Evolutionary conservation across 2,113 vertebrate genomes (phyloP), one percentile per base, ranked within the genome.

Genomic region (Triplophysa rosa): DNA sequence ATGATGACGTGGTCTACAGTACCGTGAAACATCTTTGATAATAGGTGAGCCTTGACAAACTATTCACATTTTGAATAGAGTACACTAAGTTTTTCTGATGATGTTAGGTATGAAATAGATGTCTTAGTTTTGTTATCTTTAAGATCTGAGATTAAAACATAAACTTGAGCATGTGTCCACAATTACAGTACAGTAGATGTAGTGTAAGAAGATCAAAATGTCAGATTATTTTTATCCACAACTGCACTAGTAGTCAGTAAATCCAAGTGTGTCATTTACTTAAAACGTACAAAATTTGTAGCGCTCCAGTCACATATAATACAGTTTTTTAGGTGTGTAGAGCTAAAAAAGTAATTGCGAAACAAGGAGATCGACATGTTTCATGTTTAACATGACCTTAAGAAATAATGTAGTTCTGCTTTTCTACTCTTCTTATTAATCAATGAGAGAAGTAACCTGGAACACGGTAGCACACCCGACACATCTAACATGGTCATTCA

Each of bases 1-100:
- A 58, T 42, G 37, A 74, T 2, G 33, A 33, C 4, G 45, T 78
- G 29, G 77, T 73, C 72, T 84, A 82, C 56, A 84, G 80, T 45
- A 14, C 80, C 49, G 23, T 72, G 1, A 77, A 72, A 62, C 16
- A 2, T 40, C 13, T 19, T 0, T 17, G 67, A 33, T 54, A 33
- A 61, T 13, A 24, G 9, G 66, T 70, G 37, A 83, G 65, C 3
- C n/a, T 26, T 72, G 21, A 17, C 65, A 67, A 40, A 23, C 10
- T 12, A 8, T 71, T 71, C 6, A 37, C 17, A 71, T 54, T 54
- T 54, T 40, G 0, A 21, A 58, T 21, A 5, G 12, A 56, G 33
- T 56, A 37, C 2, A 21, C 1, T 37, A 1, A 58, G 2, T 33
- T 33, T 10, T 33, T 42, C 42, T 42, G 16, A 14, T 16, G 1